Conservation (phyloP, 92 coral and sea anemone genomes). For the Epizoanthus rinbou region DNA sequence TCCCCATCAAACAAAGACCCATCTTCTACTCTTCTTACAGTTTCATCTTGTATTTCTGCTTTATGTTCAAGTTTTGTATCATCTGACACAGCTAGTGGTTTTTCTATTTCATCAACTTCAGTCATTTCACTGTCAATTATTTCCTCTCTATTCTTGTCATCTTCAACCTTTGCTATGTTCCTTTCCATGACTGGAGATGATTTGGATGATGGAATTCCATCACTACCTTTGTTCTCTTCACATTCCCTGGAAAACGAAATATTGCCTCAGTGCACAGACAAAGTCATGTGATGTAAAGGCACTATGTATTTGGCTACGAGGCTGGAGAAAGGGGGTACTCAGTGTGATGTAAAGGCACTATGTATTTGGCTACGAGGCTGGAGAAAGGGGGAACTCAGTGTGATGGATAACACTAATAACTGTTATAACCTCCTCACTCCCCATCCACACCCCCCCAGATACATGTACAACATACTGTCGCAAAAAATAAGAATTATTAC, state of each 20-base stretch:
- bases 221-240: background rate
- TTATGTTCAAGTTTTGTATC: background rate
- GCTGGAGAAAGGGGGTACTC: too few relatives aligned
- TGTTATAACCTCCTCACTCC: too few relatives aligned
- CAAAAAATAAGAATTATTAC: too few relatives aligned
- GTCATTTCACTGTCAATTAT: constrained; percentile 3
- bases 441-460: too few relatives aligned
- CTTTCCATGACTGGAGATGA: constrained; percentile 29
- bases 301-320: too few relatives aligned
- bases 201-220: background rate
- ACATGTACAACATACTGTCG: too few relatives aligned
- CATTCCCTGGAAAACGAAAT: constrained; percentile 8
- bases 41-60: background rate
- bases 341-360: too few relatives aligned
- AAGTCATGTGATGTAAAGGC: too few relatives aligned
- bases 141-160: background rate
- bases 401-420: too few relatives aligned
- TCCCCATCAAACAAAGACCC: background rate
- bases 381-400: too few relatives aligned
- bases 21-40: background rate
- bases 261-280: too few relatives aligned
- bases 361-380: too few relatives aligned
- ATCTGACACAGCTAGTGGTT: constrained; percentile 3
- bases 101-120: constrained; percentile 10
- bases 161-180: background rate